Evolutionary conservation across 2,113 vertebrate species (phyloP), one percentile per base, ranked within the genome.

Genomic region (Petrocephalus microphthalmus): DNA sequence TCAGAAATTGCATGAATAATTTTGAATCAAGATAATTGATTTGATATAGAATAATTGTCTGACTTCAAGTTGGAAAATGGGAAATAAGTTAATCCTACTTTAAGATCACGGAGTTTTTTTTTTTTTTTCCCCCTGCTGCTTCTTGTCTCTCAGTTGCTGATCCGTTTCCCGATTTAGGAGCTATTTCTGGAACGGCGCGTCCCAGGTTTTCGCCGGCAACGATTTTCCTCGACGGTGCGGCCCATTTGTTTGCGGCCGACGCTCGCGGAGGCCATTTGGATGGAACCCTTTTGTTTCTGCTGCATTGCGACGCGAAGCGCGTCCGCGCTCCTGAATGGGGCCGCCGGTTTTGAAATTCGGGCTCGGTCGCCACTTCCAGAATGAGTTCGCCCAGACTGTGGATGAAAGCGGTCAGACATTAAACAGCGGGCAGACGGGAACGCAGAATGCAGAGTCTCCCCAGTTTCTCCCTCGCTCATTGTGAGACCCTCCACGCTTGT

Each of bases 361-460:
- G 17, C 71, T 45, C 47, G 20, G 67, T 49, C 60, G 13, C 33
- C 19, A 56, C 78, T 3, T 56, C 53, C 89, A 56, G 64, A 74
- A 29, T 47, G 81, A 83, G 88, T 89, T 92, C 83, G 67, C 83
- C 86, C 52, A 25, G 78, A 83, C 85, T 87, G 88, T 84, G 74
- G 88, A 56, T 78, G 82, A 87, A 84, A 87, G 47, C 88, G 91
- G 88, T 90, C 74, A 71, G 60, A 52, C 17, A 82, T 49, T 51
- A 91, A 2, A 0, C 78, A 85, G 89, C 89, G 47, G 90, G 90
- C 89, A 83, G 1, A 89, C n/a, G 64, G 33, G 84, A 89, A 81
- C 88, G 52, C n/a, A 67, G 87, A 17, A 49, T 49, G 81, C 45
- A 20, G 37, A 83, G 0, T 87, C 37, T 52, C 64, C 87, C 49